Conservation (phyloP, 2,888 invertebrate genomes). For the Hartigia nigra region DNA sequence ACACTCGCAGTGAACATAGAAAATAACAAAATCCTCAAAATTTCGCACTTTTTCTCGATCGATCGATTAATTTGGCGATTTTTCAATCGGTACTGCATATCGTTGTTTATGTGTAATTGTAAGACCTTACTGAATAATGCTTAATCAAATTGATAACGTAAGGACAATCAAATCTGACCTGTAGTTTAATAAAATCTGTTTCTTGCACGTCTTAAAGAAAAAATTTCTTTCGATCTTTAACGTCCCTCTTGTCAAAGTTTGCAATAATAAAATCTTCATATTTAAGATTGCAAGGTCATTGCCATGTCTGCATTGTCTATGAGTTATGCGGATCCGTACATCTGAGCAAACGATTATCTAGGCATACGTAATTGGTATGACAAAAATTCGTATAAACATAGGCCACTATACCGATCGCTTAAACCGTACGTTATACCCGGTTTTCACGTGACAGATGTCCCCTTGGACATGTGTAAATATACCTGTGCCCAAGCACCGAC, state of each 20-base stretch:
- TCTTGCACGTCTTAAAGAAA: no score
- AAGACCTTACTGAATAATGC: neutral
- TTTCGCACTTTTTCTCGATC: neutral
- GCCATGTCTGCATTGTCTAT: neutral
- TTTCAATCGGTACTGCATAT: no score
- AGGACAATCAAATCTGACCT: neutral
- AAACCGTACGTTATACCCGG: neutral
- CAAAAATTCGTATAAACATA: neutral
- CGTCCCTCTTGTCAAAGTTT: neutral
- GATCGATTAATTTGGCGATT: no score
- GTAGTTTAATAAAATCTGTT: no score
- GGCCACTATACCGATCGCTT: neutral
- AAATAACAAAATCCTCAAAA: neutral
- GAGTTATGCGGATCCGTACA: neutral
- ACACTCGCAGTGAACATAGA: neutral
- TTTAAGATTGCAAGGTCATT: neutral
- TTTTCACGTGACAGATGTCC: constrained; percentile 48
- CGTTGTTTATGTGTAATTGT: no score
- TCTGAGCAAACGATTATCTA: neutral
- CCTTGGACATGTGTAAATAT: constrained; percentile 48
- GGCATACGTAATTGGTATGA: neutral
- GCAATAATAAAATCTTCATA: neutral
- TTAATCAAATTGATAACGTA: neutral
- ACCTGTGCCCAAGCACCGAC: constrained; percentile 32
- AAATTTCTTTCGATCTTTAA: neutral